Evolutionary conservation across 1,140 invertebrate species (phyloP).

Genomic region (Drosophila athabasca): DNA sequence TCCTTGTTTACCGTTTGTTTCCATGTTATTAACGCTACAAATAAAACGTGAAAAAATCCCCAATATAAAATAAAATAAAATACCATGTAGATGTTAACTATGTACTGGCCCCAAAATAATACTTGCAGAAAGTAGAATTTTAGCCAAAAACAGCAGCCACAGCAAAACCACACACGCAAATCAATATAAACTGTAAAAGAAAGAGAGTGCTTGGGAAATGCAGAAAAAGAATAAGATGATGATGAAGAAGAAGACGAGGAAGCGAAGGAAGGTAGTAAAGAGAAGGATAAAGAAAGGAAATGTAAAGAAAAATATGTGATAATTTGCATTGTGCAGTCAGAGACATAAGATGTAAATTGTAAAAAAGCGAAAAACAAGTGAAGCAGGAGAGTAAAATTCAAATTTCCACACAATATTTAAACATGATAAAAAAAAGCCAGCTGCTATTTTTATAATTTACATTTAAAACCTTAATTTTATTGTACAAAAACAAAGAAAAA

Average conservation of each 20-base stretch:
- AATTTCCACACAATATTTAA: slow-evolving; percentile 50
- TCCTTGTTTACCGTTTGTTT: slow-evolving; percentile 59
- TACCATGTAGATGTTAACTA: slow-evolving; percentile 12
- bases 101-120: slow-evolving; percentile 63
- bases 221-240: slow-evolving; percentile 3
- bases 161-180: slow-evolving; percentile 5
- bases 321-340: slow-evolving; percentile 82
- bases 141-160: slow-evolving; percentile 44
- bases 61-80: slow-evolving; percentile 13
- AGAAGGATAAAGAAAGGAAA: slow-evolving; percentile 25
- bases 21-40: slow-evolving; percentile 62
- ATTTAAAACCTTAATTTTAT: slow-evolving; percentile 51
- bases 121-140: slow-evolving; percentile 75
- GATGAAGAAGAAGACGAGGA: background rate
- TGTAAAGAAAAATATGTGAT: slow-evolving; percentile 74
- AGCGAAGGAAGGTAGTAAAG: background rate
- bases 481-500: slow-evolving; percentile 39
- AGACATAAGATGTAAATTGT: slow-evolving; percentile 78
- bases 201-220: slow-evolving; percentile 45
- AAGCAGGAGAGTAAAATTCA: slow-evolving; percentile 38
- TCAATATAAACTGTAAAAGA: slow-evolving; percentile 29
- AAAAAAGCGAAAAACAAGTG: slow-evolving; percentile 28
- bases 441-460: slow-evolving; percentile 72
- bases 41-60: slow-evolving; percentile 46
- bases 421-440: slow-evolving; percentile 37